These are phyloP conservation scores for Agraylea sexmaculata DNA, from an alignment of 1,140 invertebrate species.

Conservation along the genomic window DNA sequence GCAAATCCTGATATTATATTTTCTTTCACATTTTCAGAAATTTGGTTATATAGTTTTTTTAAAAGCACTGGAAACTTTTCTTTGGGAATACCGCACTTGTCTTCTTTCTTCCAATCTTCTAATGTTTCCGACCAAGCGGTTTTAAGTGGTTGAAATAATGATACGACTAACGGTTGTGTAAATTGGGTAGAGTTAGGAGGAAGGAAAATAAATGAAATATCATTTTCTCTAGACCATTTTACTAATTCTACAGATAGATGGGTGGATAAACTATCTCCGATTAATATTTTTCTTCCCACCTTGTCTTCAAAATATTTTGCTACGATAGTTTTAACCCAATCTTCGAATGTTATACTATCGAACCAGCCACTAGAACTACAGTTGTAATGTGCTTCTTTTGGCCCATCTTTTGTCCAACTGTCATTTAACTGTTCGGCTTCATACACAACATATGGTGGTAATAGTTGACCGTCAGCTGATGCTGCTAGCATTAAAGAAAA, in stretches of 20 bases:
- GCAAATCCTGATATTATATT: constrained; percentile 22
- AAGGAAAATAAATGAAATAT: constrained; percentile 27
- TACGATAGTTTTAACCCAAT: constrained; percentile 26
- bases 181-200: constrained; percentile 30
- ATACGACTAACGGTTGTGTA: constrained; percentile 29
- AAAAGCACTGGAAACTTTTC: constrained; percentile 21
- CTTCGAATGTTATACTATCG: constrained; percentile 25
- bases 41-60: constrained; percentile 16
- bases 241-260: constrained; percentile 22
- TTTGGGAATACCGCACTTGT: constrained; percentile 19
- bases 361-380: constrained; percentile 27
- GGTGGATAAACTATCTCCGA: constrained; percentile 25
- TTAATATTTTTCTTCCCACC: constrained; percentile 22
- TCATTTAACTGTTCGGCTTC: constrained; percentile 28
- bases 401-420: constrained; percentile 27
- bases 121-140: constrained; percentile 26
- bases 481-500: constrained; percentile 26
- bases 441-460: constrained; percentile 29
- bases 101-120: constrained; percentile 22
- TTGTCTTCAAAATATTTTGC: constrained; percentile 20
- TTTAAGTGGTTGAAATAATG: constrained; percentile 29
- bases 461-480: constrained; percentile 22
- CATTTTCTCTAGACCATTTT: constrained; percentile 22
- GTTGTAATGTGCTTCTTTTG: constrained; percentile 26
- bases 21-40: constrained; percentile 13